A percentile compares a stretch with the other conserved stretches of the same genome.
These are phyloP conservation scores for Melanogrammus aeglefinus DNA, from an alignment of 2,797 vertebrate genomes.

Conservation along the genomic window DNA sequence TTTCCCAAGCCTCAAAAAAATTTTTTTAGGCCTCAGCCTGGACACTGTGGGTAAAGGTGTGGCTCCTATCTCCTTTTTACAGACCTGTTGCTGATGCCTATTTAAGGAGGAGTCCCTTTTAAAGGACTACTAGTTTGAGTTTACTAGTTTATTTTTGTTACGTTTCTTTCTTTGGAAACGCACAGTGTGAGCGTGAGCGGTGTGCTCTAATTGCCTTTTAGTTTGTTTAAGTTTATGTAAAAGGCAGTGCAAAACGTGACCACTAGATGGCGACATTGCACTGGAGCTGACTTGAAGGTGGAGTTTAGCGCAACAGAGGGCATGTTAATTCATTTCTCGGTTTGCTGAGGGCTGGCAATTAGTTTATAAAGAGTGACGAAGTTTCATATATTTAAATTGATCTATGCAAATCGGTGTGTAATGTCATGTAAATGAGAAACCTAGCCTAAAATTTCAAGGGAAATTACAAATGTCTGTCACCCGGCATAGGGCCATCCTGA, in stretches of 20 bases:
- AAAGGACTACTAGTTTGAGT: neutral
- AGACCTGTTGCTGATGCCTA: neutral
- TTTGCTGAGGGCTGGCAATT: neutral
- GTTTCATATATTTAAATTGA: neutral
- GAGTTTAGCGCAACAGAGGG: neutral
- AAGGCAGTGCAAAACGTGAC: neutral
- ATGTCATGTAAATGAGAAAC: neutral
- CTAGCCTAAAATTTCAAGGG: neutral
- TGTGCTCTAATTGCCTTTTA: neutral
- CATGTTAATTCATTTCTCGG: neutral
- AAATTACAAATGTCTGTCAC: neutral
- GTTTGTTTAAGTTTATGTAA: neutral
- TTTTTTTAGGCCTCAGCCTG: no score
- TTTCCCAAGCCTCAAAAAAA: no score
- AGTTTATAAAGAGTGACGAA: neutral
- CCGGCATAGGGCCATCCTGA: neutral
- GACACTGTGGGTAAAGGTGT: neutral
- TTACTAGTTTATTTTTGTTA: no score
- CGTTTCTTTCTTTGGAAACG: neutral
- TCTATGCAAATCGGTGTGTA: neutral
- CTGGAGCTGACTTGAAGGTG: neutral
- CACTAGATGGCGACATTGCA: neutral
- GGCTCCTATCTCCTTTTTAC: neutral
- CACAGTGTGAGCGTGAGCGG: neutral
- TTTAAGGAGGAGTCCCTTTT: neutral